phyloP scores from a whole-genome alignment of 2,797 vertebrate genomes.

The Rhinichthys osculus region DNA sequence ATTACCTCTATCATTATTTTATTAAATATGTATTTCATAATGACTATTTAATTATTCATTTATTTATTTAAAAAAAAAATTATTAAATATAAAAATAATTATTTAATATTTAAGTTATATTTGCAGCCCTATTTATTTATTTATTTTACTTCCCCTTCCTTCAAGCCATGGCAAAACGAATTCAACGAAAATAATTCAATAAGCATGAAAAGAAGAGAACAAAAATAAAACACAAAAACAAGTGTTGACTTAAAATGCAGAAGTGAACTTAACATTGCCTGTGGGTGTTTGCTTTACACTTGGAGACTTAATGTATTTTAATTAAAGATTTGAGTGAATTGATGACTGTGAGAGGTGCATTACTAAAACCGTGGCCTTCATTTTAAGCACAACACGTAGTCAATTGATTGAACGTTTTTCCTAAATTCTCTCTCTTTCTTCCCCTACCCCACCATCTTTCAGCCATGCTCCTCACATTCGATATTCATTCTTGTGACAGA shows the following conservation, averaged over 20 bases:
- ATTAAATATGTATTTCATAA: background rate
- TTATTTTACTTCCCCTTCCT: background rate
- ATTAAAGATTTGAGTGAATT: constrained; percentile 70
- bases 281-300: constrained; percentile 68
- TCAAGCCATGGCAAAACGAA: background rate
- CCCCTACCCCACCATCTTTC: background rate
- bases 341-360: constrained; percentile 49
- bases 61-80: background rate
- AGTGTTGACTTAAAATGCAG: constrained; percentile 65
- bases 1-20: too few species aligned
- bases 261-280: constrained; percentile 67
- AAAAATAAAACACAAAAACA: constrained; percentile 69
- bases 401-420: background rate
- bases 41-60: background rate
- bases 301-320: constrained; percentile 70
- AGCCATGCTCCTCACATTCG: background rate
- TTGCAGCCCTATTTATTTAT: background rate
- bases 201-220: constrained; percentile 58
- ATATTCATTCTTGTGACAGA: constrained; percentile 31
- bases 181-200: background rate
- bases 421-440: background rate
- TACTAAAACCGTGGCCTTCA: constrained; percentile 15
- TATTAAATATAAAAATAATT: background rate
- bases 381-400: constrained; percentile 24
- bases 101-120: background rate